Evolutionary conservation across 2,113 vertebrate species (phyloP), one percentile per base, ranked within the genome.

Genomic region (Atlantisia rogersi): DNA sequence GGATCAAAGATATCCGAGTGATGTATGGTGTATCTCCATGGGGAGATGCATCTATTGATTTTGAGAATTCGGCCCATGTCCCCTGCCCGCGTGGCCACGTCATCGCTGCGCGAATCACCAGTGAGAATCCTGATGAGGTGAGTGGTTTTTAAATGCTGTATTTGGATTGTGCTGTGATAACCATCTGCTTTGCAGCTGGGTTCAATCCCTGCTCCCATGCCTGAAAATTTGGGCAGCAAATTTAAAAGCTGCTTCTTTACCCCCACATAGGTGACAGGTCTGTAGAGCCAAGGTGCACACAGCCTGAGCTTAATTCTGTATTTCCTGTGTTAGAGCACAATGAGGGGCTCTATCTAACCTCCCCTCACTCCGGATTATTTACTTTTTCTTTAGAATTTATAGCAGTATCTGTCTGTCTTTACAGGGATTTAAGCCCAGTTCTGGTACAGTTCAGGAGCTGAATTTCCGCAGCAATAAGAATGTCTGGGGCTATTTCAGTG

Each of bases 401-500:
- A 86, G 89, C 94, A 46, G 60, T 79, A 91, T 82, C 55, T 96
- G 77, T 88, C 55, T 97, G 76, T 88, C 90, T 85, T 90, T 82
- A 56, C 97, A 99, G 99, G 99, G 99, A 31, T 99, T 99, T 97
- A 99, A 99, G 92, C 99, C 99, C 46, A 99, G 99, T 90, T 99
- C 99, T 6, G 99, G 99, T 87, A 99, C 99, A 0, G 99, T 99
- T 44, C 99, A 99, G 94, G 99, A 99, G 90, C 98, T 99, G 94
- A 99, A 99, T 97, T 99, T 99, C 96, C 99, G 99, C 94, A 99
- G 99, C 98, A 99, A 99, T 92, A 99, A 99, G 97, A 99, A 99
- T 0, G 99, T 99, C 56, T 99, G 99, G 99, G 99, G 99, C 88
- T 99, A 99, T 98, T 99, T 99, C 97, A 99, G 99, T 17, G 99